A percentile compares a stretch with the other conserved stretches of the same genome.
Evolutionary conservation across 2,113 vertebrate species (phyloP).

Genomic region (Dermatemys mawii): DNA sequence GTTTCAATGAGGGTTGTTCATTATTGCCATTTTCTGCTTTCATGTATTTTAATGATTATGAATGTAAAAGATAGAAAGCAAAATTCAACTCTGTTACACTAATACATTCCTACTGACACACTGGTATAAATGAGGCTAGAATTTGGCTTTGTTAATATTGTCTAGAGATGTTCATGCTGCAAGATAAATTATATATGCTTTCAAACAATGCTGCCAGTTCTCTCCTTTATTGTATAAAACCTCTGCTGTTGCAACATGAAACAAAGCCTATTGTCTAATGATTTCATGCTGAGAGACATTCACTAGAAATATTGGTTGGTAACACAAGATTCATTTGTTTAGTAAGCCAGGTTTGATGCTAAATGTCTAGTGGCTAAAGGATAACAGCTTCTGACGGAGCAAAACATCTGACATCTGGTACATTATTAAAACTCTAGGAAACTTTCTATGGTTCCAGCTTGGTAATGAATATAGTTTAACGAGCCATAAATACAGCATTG

Average conservation of each 20-base stretch:
- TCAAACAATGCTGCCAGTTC: neutral
- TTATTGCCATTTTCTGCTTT: neutral
- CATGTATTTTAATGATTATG: neutral
- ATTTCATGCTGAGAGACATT: neutral
- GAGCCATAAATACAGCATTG: slow-evolving; percentile 53
- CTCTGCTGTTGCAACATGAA: neutral
- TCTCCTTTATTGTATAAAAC: neutral
- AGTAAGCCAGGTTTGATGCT: slow-evolving; percentile 11
- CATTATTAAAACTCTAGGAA: slow-evolving; percentile 45
- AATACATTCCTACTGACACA: neutral
- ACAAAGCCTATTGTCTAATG: neutral
- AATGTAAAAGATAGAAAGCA: neutral
- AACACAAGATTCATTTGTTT: neutral
- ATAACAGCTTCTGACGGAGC: slow-evolving; percentile 42
- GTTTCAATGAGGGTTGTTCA: neutral
- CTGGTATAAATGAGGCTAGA: neutral
- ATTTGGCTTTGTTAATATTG: neutral
- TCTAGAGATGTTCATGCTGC: neutral
- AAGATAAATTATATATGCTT: neutral
- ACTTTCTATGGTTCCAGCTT: slow-evolving; percentile 47
- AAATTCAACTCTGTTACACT: neutral
- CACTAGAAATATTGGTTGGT: slow-evolving; percentile 8
- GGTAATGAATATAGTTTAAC: slow-evolving; percentile 70
- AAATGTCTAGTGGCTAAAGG: slow-evolving; percentile 53
- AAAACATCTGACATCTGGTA: slow-evolving; percentile 64